phyloP scores from a whole-genome alignment of 2,797 vertebrate species.

The Otolemur crassicaudatus region DNA sequence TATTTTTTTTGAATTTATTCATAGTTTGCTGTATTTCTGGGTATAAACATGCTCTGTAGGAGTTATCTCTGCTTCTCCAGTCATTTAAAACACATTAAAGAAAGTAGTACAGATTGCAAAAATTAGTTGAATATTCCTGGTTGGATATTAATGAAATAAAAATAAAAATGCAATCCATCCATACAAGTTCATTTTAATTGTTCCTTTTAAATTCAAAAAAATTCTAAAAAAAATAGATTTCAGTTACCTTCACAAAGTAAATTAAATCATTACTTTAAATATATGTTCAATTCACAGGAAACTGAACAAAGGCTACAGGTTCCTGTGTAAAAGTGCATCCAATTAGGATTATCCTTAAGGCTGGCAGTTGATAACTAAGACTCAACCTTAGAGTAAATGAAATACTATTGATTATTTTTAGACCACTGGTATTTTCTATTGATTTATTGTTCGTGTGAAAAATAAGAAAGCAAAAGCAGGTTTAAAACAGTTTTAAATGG shows the following conservation, averaged over 20 bases:
- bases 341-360: neutral
- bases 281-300: neutral
- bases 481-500: neutral
- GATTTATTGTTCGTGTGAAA: neutral
- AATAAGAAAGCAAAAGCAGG: neutral
- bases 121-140: neutral
- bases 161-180: neutral
- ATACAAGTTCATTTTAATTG: conserved; percentile 4
- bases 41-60: neutral
- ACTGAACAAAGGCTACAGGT: neutral
- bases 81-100: conserved; percentile 15
- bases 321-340: neutral
- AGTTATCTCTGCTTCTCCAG: neutral
- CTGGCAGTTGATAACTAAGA: neutral
- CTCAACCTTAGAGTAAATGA: neutral
- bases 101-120: neutral
- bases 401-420: neutral
- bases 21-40: neutral
- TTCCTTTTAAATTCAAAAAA: neutral
- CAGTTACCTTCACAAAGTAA: conserved; percentile 21
- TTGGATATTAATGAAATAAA: neutral
- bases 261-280: conserved; percentile 10
- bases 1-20: conserved; percentile 3
- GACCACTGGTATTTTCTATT: neutral
- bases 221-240: neutral